Percentiles rank a stretch among this genome's conserved stretches.
Conservation (phyloP, 2,113 vertebrate genomes). For the Motacilla tschutschensis region DNA sequence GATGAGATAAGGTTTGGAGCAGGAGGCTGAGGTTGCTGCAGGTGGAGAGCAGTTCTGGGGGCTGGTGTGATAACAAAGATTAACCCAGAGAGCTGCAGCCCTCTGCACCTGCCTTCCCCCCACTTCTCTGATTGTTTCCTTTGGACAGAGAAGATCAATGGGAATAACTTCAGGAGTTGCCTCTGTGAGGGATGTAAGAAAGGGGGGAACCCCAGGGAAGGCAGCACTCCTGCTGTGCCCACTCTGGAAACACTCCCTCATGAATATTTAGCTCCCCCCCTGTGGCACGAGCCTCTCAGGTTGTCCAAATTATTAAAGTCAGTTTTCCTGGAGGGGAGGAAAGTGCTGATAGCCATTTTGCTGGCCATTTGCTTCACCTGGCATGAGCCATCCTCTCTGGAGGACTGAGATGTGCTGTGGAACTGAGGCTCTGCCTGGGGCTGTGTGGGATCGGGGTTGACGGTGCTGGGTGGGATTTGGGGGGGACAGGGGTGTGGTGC, state of each 20-base stretch:
- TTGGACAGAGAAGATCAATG: not conserved
- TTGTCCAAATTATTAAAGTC: slow-evolving; percentile 43
- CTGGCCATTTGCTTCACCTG: not conserved
- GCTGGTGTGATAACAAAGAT: not conserved
- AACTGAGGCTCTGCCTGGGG: not conserved
- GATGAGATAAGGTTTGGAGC: not conserved
- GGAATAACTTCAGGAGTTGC: not conserved
- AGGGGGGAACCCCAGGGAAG: not conserved
- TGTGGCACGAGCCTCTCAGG: slow-evolving; percentile 40
- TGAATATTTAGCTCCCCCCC: slow-evolving; percentile 49
- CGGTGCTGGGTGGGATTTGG: accelerated
- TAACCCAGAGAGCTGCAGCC: not conserved
- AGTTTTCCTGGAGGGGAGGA: slow-evolving; percentile 18
- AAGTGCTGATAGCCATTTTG: slow-evolving; percentile 23
- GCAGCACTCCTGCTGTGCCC: not conserved
- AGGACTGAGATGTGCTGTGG: not conserved
- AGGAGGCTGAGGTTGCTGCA: not conserved
- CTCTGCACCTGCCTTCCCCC: not conserved
- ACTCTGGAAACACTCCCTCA: not conserved
- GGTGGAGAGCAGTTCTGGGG: not conserved
- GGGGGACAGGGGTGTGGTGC: not conserved
- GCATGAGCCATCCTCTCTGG: not conserved
- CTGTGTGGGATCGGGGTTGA: not conserved
- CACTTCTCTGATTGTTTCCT: not conserved
- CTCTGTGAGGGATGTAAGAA: not conserved